Evolutionary conservation across 1,140 invertebrate genomes (phyloP).

Genomic region (Monochamus saltuarius): DNA sequence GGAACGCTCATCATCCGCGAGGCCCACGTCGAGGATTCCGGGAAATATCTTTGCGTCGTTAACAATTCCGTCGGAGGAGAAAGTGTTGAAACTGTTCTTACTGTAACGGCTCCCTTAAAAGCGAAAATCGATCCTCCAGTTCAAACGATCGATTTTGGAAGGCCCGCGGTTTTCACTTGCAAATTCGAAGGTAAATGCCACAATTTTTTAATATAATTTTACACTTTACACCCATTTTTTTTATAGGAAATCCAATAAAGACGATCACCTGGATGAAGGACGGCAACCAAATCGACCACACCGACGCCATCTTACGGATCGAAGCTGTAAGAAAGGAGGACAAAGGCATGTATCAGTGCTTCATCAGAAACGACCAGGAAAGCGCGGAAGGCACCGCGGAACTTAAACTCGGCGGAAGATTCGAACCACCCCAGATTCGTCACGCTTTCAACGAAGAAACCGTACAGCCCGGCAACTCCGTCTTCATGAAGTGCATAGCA

Average conservation of each 20-base stretch:
- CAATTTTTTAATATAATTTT: constrained; percentile 5
- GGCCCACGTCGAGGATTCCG: constrained; percentile 87
- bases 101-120: constrained; percentile 85
- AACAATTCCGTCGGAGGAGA: constrained; percentile 92
- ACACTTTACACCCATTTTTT: constrained; percentile 1
- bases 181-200: constrained; percentile 78
- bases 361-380: constrained; percentile 91
- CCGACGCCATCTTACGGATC: constrained; percentile 78
- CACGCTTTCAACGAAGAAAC: constrained; percentile 85
- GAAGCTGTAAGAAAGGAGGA: constrained; percentile 91
- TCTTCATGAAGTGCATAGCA: constrained; percentile 72
- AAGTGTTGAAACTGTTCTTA: constrained; percentile 88
- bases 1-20: constrained; percentile 90
- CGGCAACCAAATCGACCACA: constrained; percentile 77
- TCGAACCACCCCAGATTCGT: constrained; percentile 84
- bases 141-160: constrained; percentile 90
- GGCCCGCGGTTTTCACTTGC: constrained; percentile 86
- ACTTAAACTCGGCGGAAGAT: constrained; percentile 88
- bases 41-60: constrained; percentile 91
- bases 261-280: constrained; percentile 92
- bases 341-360: constrained; percentile 97
- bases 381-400: constrained; percentile 90
- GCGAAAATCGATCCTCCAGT: constrained; percentile 85
- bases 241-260: constrained; percentile 50
- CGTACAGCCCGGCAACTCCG: constrained; percentile 70